Conservation (phyloP, 2,113 vertebrate genomes). For the Tiliqua scincoides region DNA sequence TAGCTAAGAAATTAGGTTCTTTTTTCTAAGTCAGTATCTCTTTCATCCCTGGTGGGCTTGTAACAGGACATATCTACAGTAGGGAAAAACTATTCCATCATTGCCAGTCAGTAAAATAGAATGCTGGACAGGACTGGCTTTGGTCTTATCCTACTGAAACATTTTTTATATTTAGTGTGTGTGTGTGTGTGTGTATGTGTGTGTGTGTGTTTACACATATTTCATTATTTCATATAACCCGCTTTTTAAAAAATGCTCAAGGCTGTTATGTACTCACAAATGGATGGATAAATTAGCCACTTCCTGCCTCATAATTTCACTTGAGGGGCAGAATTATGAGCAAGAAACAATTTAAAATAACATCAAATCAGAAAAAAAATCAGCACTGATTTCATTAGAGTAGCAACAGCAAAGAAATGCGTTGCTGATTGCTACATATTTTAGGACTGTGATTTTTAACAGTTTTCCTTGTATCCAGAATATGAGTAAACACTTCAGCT, state of each 20-base stretch:
- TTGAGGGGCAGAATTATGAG: slow-evolving; percentile 60
- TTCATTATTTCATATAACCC: too few species aligned
- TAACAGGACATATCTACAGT: background rate
- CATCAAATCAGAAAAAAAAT: slow-evolving; percentile 23
- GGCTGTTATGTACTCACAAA: background rate
- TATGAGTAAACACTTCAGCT: slow-evolving; percentile 4
- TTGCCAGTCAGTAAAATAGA: too few species aligned
- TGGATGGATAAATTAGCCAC: background rate
- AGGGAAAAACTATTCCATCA: background rate
- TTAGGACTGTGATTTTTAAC: slow-evolving; percentile 50
- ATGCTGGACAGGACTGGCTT: background rate
- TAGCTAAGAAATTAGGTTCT: background rate
- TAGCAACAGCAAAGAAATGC: slow-evolving; percentile 48
- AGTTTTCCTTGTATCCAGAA: slow-evolving; percentile 40
- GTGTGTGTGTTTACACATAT: too few species aligned
- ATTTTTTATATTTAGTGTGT: background rate
- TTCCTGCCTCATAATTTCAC: slow-evolving; percentile 27
- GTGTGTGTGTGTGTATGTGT: too few species aligned
- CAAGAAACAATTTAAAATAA: slow-evolving; percentile 49
- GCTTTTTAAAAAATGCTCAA: too few species aligned
- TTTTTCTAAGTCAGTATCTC: background rate
- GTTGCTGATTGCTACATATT: slow-evolving; percentile 42
- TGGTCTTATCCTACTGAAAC: background rate
- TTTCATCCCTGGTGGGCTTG: background rate
- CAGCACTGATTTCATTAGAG: background rate